phyloP scores from a whole-genome alignment of 1,140 invertebrate species.

The Trialeurodes vaporariorum region DNA sequence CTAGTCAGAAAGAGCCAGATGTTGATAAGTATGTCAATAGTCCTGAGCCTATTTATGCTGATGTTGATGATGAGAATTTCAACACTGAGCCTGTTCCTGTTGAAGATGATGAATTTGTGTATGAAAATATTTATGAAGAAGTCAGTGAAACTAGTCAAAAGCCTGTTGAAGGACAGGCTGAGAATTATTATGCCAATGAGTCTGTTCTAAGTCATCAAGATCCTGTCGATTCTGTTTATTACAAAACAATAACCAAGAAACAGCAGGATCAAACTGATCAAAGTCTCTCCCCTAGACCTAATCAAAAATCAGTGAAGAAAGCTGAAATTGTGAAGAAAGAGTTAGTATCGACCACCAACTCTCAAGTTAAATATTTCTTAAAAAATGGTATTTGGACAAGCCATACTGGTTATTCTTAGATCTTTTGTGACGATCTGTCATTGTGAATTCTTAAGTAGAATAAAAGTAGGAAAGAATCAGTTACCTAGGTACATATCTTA shows the following conservation, averaged over 20 bases:
- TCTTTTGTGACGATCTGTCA: too few relatives aligned
- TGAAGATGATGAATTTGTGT: background rate
- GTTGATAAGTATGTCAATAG: slow-evolving; percentile 7
- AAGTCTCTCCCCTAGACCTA: background rate
- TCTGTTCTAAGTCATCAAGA: background rate
- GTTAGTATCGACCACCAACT: slow-evolving; percentile 58
- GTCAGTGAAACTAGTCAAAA: too few relatives aligned
- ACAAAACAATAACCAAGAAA: background rate
- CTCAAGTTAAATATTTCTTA: slow-evolving; percentile 24
- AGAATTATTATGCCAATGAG: too few relatives aligned
- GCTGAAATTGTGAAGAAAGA: slow-evolving; percentile 50
- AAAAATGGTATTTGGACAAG: slow-evolving; percentile 14
- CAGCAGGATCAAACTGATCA: background rate
- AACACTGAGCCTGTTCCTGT: background rate
- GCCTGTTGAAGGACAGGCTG: too few relatives aligned
- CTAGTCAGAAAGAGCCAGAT: slow-evolving; percentile 10
- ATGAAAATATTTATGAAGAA: slow-evolving; percentile 5
- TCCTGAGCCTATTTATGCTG: background rate
- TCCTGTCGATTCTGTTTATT: background rate
- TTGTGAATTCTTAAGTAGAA: too few relatives aligned
- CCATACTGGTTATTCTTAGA: too few relatives aligned
- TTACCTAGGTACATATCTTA: too few relatives aligned
- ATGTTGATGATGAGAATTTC: background rate
- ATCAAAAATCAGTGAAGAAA: slow-evolving; percentile 26
- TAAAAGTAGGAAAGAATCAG: too few relatives aligned